Evolutionary conservation across 2,113 vertebrate species (phyloP), one percentile per base, ranked within the genome.

Genomic region (Sciurus niger): DNA sequence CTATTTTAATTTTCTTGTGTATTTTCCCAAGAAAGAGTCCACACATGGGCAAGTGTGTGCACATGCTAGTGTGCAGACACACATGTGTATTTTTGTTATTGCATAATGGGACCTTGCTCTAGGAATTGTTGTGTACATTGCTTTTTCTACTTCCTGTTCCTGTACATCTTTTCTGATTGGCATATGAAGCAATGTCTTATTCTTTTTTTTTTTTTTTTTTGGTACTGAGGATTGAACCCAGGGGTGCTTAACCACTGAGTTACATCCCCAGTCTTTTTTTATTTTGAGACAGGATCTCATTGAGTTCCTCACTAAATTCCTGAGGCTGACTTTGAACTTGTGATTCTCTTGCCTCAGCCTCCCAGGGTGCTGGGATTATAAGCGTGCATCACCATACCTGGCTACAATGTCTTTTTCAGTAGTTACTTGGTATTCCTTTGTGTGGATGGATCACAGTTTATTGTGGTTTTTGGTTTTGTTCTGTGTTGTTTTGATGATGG

Each of bases 1-100:
- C 68, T 48, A 77, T 90, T 86, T 82, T 58, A 79, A 94, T 91
- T 91, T 82, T 86, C 83, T 78, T 70, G 46, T 3, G n/a, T 85
- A 68, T 91, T 83, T 82, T 89, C 34, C 40, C 40, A 92, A 77
- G 40, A 92, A n/a, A 83, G 74, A 76, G 43, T 65, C 18, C 14
- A 63, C 12, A 32, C 76, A 58, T 14, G 48, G 68, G 32, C n/a
- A 87, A 91, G 68, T n/a, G 25, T 48, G 55, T 46, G 3, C 46
- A 18, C 3, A 2, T 20, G 5, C 48, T 25, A 17, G 0, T 70
- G 68, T 2, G 14, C 22, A 25, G 16, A 53, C 32, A 34, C 46
- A 3, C 28, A 12, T 18, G 55, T 58, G 55, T 8, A 40, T 55
- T 60, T 68, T 58, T 74, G n/a, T 14, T 55, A 84, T 65, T 78